Evolutionary conservation across 2,888 invertebrate species (phyloP).

Genomic region (Drosophila paranaensis): DNA sequence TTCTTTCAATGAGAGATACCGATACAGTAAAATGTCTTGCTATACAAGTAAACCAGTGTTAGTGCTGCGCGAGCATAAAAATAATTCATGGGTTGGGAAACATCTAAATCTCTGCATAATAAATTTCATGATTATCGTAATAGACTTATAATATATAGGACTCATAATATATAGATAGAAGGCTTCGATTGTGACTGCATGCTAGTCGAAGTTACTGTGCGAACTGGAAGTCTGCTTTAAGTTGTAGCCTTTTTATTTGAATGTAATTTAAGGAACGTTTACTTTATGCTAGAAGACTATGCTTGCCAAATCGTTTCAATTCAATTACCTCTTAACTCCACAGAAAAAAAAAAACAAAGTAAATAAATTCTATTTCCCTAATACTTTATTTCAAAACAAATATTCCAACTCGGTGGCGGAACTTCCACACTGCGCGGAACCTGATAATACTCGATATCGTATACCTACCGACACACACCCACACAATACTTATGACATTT

Average conservation of each 20-base stretch:
- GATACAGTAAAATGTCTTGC: too few species aligned
- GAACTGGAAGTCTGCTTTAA: neutral
- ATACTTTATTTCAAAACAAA: slow-evolving; percentile 66
- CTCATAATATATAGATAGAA: too few species aligned
- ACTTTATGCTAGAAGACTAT: slow-evolving; percentile 7
- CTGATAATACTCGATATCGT: slow-evolving; percentile 26
- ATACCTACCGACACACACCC: slow-evolving; percentile 12
- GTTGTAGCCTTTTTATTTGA: neutral
- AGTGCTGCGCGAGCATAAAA: neutral
- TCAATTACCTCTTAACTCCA: slow-evolving; percentile 17
- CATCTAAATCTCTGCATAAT: neutral
- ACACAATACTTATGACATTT: slow-evolving; percentile 31
- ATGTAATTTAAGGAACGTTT: neutral
- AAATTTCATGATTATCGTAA: neutral
- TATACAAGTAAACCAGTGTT: too few species aligned
- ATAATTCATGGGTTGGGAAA: neutral
- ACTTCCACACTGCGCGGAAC: slow-evolving; percentile 65
- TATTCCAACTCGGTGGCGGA: slow-evolving; percentile 65
- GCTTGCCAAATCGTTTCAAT: slow-evolving; percentile 37
- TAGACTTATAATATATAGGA: neutral
- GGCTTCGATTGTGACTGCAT: neutral
- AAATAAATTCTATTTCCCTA: slow-evolving; percentile 62
- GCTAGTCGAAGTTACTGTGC: neutral
- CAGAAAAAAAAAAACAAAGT: slow-evolving; percentile 24
- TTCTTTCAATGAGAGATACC: too few species aligned